Evolutionary conservation across 1,140 invertebrate species (phyloP).

Genomic region (Sweltsa coloradensis): DNA sequence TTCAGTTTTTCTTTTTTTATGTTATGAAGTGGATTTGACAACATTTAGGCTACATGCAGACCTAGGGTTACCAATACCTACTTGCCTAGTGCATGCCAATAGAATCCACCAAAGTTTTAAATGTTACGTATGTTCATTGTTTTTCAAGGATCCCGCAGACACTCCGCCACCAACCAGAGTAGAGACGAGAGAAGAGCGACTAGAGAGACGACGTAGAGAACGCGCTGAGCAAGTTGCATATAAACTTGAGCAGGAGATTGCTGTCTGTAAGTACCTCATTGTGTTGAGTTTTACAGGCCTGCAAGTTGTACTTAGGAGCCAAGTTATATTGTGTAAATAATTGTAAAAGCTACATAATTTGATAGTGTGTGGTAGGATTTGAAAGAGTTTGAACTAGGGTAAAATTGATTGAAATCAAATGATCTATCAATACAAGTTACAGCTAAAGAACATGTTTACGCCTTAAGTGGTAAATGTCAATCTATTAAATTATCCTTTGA

Average conservation of each 20-base stretch:
- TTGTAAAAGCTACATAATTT: no score
- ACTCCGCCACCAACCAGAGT: conserved; percentile 89
- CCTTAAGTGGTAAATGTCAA: no score
- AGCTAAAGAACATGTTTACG: no score
- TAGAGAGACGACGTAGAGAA: conserved; percentile 82
- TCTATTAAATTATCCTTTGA: no score
- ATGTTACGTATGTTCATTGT: neutral
- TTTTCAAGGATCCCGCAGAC: conserved; percentile 79
- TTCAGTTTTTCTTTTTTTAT: conserved; percentile 3
- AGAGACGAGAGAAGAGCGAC: conserved; percentile 87
- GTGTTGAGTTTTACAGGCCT: no score
- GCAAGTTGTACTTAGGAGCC: no score
- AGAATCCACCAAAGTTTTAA: neutral
- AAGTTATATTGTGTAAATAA: no score
- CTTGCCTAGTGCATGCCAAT: neutral
- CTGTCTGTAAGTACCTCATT: conserved; percentile 74
- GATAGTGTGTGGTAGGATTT: neutral
- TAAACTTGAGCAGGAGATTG: conserved; percentile 97
- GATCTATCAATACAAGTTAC: no score
- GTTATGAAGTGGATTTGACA: neutral
- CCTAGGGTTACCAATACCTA: neutral
- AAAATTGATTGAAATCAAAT: no score
- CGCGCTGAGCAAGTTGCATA: conserved; percentile 95
- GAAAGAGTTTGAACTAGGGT: neutral
- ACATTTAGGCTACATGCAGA: neutral